phyloP scores from a whole-genome alignment of 2,888 invertebrate genomes.

The Acrobasis suavella region DNA sequence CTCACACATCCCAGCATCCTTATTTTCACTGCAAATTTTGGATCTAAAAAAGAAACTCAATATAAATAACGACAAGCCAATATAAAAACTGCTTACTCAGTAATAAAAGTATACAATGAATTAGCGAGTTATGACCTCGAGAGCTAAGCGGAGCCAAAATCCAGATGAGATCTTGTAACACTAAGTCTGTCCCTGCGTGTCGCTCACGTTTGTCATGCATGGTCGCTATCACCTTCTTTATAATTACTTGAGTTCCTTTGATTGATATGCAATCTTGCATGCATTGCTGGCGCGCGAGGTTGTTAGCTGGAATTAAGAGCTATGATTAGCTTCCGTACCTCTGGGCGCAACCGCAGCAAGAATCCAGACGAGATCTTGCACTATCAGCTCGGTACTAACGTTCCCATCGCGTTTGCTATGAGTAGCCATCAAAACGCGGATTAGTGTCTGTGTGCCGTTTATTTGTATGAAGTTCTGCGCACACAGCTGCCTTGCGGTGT shows the following conservation, averaged over 20 bases:
- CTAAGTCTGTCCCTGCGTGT: constrained; percentile 65
- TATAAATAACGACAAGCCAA: constrained; percentile 20
- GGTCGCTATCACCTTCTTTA: constrained; percentile 71
- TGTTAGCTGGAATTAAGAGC: constrained; percentile 70
- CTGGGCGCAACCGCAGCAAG: constrained; percentile 81
- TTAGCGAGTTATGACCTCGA: constrained; percentile 59
- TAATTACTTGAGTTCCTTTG: constrained; percentile 78
- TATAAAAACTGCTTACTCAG: background rate
- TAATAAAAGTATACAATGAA: constrained; percentile 4
- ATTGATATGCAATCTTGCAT: constrained; percentile 72
- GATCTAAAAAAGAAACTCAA: constrained; percentile 62
- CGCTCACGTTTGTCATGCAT: constrained; percentile 74
- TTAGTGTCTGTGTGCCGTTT: constrained; percentile 82
- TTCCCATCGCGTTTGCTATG: constrained; percentile 79
- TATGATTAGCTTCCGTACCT: constrained; percentile 60
- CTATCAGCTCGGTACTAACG: constrained; percentile 76
- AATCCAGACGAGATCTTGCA: constrained; percentile 84
- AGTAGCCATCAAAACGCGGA: constrained; percentile 77
- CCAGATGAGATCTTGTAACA: constrained; percentile 81
- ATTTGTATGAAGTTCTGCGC: constrained; percentile 76
- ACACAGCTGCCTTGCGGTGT: constrained; percentile 74
- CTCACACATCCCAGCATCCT: constrained; percentile 83
- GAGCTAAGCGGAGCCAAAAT: constrained; percentile 79
- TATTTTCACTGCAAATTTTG: constrained; percentile 86
- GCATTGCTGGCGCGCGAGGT: constrained; percentile 66